Base-by-base conservation (phyloP, 2,113 vertebrate species). In the Dendrocopos noguchii region DNA sequence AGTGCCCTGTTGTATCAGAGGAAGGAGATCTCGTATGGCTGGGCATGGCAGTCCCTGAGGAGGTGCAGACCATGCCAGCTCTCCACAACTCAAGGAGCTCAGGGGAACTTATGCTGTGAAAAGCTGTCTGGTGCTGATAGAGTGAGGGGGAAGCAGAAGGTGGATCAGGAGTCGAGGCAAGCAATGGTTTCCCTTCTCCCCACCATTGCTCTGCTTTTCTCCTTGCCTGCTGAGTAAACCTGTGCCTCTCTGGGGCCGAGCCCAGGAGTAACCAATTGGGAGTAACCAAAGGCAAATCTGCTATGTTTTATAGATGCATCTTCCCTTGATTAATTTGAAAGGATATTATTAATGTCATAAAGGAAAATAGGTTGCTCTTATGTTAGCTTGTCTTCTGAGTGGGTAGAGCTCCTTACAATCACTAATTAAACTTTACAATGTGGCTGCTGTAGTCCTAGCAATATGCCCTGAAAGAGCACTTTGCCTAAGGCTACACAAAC, bases 341-440 rank as follows among this genome's bases (percentile, higher is more conserved):
- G 66, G 33, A 42, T 57, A n/a, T 53, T 67, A 25, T 80, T 86
- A 79, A 78, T 73, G 59, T 66, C 44, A 19, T 88, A 72, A 91
- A 73, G 63, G 65, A 81, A 94, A 87, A 78, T 50, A 84, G 47
- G 64, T 39, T 89, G 91, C 36, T 90, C 63, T 84, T 90, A 57
- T 7, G 19, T 85, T 91, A 61, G 70, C 56, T 92, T 94, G 44
- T 73, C 56, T 88, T 95, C 94, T 6, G 31, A 92, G 77, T 75
- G 85, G 77, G 78, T 91, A 1, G 22, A 80, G 65, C 72, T 36
- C 75, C 90, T 93, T 76, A 82, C 25, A 84, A 12, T 88, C 60
- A 31, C 70, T 91, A 88, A 90, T 95, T 94, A 88, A 91, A 88
- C 82, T 79, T 87, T 79, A 61, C 59, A 47, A 31, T 63, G 78